phyloP scores from a whole-genome alignment of 2,888 invertebrate species.

The Rhopalosiphum nymphaeae region DNA sequence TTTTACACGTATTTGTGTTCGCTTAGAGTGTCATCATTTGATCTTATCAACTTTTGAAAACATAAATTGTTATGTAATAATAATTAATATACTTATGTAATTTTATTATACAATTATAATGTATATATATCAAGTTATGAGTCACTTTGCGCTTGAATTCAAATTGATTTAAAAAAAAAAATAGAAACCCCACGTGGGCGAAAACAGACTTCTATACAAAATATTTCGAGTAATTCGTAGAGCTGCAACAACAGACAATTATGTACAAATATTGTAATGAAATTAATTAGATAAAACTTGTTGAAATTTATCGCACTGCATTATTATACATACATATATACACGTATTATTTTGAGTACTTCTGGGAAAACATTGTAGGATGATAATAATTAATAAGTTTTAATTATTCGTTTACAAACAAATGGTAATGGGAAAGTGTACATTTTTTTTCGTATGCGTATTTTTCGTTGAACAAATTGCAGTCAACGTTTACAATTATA shows the following conservation, averaged over 20 bases:
- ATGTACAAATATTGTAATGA: background rate
- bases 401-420: background rate
- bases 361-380: background rate
- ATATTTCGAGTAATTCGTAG: background rate
- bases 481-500: background rate
- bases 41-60: background rate
- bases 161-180: background rate
- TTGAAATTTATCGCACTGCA: background rate
- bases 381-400: slow-evolving; percentile 5
- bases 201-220: background rate
- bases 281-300: background rate
- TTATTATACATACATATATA: background rate
- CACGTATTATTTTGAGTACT: background rate
- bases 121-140: background rate
- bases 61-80: background rate
- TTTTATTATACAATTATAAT: background rate
- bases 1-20: background rate
- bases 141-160: background rate
- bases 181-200: background rate
- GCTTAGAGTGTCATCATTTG: background rate
- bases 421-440: background rate
- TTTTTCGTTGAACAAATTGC: background rate
- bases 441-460: background rate
- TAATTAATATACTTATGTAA: background rate
- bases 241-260: background rate